Percentiles rank a stretch among this genome's conserved stretches.
phyloP scores from a whole-genome alignment of 1,140 invertebrate genomes.

The Oryctes rhinoceros region DNA sequence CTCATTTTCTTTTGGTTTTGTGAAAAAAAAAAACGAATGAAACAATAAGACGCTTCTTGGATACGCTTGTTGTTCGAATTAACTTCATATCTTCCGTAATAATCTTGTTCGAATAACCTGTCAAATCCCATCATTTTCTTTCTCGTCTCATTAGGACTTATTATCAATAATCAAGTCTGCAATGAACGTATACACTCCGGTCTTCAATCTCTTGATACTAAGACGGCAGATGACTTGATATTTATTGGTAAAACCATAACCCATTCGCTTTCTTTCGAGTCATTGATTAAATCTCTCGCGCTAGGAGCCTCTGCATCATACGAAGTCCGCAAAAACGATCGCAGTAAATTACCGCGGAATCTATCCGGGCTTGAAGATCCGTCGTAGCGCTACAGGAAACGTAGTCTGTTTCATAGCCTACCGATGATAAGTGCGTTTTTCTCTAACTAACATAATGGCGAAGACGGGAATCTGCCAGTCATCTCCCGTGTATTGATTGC shows the following conservation, averaged over 20 bases:
- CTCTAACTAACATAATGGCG: constrained; percentile 8
- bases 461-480: constrained; percentile 3
- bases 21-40: too few species aligned
- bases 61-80: too few species aligned
- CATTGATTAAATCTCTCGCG: neutral
- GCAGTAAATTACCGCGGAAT: neutral
- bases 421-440: neutral
- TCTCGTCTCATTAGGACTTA: neutral
- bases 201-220: neutral
- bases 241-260: neutral
- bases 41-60: too few species aligned
- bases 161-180: too few species aligned
- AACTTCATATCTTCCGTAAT: too few species aligned
- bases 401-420: neutral
- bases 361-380: neutral
- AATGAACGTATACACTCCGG: too few species aligned
- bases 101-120: too few species aligned
- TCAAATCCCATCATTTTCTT: too few species aligned
- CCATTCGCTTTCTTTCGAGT: constrained; percentile 12
- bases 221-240: neutral
- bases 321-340: constrained; percentile 32
- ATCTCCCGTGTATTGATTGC: neutral
- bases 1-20: too few species aligned
- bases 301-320: neutral
- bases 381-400: neutral